Evolutionary conservation across 2,113 vertebrate species (phyloP).

Genomic region (Pteruthius melanotis): DNA sequence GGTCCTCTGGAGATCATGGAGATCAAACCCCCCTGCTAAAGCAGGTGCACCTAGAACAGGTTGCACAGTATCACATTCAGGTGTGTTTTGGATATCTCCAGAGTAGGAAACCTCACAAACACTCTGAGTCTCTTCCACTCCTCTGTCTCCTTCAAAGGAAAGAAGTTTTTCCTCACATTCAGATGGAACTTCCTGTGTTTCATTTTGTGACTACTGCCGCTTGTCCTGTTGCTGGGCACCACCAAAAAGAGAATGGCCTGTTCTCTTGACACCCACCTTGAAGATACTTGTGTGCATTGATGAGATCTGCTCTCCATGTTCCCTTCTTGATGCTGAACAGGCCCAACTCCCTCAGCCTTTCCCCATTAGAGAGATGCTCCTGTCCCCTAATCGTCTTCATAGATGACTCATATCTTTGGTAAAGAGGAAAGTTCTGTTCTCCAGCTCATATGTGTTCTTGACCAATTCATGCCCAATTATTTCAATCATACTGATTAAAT

Average conservation of each 20-base stretch:
- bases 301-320: not conserved
- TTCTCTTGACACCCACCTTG: not conserved
- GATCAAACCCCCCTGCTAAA: not conserved
- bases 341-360: not conserved
- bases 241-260: not conserved
- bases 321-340: not conserved
- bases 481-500: not conserved
- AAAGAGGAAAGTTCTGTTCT: not conserved
- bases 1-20: not conserved
- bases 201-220: not conserved
- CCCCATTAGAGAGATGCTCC: not conserved
- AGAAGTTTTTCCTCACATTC: not conserved
- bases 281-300: not conserved
- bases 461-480: not conserved
- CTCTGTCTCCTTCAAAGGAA: not conserved
- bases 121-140: not conserved
- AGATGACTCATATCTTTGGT: not conserved
- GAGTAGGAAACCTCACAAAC: not conserved
- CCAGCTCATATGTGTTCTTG: not conserved
- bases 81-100: not conserved
- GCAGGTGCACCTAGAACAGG: not conserved
- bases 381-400: not conserved
- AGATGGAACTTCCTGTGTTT: not conserved
- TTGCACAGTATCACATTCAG: not conserved
- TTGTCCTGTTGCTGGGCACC: not conserved